Conservation (phyloP, 2,888 invertebrate genomes). For the Blastobasis lacticolella region DNA sequence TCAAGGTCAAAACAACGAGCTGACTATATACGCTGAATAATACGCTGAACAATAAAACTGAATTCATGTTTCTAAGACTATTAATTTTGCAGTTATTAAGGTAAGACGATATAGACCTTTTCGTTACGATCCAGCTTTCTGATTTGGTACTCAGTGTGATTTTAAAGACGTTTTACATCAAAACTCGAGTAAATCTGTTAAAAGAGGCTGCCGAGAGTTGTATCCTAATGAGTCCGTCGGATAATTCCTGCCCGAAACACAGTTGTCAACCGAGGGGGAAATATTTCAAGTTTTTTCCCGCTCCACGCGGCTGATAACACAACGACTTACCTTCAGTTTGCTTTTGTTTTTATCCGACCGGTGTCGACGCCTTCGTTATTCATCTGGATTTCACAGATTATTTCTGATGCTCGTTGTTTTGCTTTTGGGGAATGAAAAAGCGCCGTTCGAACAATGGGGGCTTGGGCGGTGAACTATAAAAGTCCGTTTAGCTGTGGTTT, state of each 20-base stretch:
- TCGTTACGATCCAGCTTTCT: no score
- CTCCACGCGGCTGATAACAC: conserved; percentile 22
- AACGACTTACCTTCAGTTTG: conserved; percentile 30
- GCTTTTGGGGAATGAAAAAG: conserved; percentile 30
- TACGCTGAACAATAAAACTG: no score
- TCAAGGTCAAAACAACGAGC: no score
- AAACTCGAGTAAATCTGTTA: no score
- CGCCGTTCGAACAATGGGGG: conserved; percentile 19
- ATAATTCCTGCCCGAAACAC: conserved; percentile 20
- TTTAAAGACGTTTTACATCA: no score
- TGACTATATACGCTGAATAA: no score
- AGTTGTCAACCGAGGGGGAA: conserved; percentile 21
- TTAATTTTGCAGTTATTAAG: no score
- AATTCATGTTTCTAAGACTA: no score
- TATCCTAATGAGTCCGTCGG: conserved; percentile 27
- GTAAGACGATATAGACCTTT: no score
- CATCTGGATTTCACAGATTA: conserved; percentile 47
- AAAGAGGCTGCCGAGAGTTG: background rate
- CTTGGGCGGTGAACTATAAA: conserved; percentile 18
- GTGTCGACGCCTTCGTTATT: conserved; percentile 32
- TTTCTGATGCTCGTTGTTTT: conserved; percentile 45
- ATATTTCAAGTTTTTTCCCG: conserved; percentile 26
- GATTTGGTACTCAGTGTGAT: no score
- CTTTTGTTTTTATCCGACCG: conserved; percentile 34
- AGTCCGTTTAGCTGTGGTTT: conserved; percentile 7